Conservation (phyloP, 2,113 vertebrate genomes). For the Corythoichthys haematopterus region DNA sequence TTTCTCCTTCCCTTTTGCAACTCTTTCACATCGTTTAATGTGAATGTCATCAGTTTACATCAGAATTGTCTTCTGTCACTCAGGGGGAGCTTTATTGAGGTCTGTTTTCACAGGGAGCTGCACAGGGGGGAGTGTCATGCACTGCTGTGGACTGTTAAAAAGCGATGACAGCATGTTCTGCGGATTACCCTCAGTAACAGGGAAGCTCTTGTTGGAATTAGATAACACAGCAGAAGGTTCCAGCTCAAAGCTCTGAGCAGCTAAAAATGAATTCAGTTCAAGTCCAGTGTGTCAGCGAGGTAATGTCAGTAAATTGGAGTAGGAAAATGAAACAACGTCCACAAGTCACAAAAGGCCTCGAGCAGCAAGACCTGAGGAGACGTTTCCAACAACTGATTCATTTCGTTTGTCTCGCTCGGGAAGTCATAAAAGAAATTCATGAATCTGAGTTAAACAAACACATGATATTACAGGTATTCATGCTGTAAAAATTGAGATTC, state of each 20-base stretch:
- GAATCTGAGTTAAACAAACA: no score
- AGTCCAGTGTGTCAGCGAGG: not conserved
- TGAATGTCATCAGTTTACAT: slow-evolving; percentile 3
- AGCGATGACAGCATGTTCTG: not conserved
- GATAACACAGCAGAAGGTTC: slow-evolving; percentile 5
- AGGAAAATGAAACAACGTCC: not conserved
- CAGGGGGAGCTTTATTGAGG: not conserved
- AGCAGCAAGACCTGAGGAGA: not conserved
- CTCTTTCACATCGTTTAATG: not conserved
- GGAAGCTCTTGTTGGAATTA: not conserved
- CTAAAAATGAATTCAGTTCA: not conserved
- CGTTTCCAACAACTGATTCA: not conserved
- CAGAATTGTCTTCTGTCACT: slow-evolving; percentile 10
- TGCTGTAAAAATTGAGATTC: no score
- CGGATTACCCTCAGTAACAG: not conserved
- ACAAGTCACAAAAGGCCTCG: not conserved
- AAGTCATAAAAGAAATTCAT: no score
- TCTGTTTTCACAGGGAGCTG: not conserved
- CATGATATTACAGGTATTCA: no score
- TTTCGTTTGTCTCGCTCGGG: not conserved
- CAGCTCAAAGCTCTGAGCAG: slow-evolving; percentile 1
- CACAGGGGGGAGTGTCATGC: not conserved
- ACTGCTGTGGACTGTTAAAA: slow-evolving; percentile 1
- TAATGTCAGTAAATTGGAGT: not conserved
- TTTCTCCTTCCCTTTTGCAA: not conserved